phyloP scores from a whole-genome alignment of 2,797 vertebrate species.

The Rhabdophis nuchalis region DNA sequence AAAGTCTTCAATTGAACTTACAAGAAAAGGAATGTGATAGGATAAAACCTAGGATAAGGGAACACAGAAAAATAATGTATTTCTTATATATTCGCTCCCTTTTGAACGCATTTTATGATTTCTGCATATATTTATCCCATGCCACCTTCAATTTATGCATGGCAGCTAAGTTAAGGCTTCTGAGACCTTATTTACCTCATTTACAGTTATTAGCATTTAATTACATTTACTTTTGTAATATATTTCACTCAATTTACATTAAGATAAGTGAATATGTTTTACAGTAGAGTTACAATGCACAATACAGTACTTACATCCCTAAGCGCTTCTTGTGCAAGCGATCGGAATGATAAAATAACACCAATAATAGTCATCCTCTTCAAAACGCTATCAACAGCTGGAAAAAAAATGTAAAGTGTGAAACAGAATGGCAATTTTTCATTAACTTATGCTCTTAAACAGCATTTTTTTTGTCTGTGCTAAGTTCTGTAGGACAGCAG shows the following conservation, averaged over 20 bases:
- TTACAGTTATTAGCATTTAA: conserved; percentile 6
- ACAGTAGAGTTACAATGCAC: neutral
- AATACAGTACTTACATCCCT: conserved; percentile 84
- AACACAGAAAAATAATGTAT: conserved; percentile 5
- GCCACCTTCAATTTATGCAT: neutral
- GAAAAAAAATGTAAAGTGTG: conserved; percentile 22
- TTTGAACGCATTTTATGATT: neutral
- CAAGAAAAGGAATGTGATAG: conserved; percentile 98
- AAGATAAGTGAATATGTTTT: neutral
- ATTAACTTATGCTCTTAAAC: neutral
- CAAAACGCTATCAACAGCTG: conserved; percentile 95
- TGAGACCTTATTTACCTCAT: conserved; percentile 7
- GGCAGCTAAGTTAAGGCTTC: conserved; percentile 8
- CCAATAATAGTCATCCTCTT: conserved; percentile 99
- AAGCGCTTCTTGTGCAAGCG: conserved; percentile 93
- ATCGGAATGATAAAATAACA: conserved; percentile 96
- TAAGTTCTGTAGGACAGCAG: neutral
- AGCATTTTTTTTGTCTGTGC: neutral
- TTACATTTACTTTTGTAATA: neutral
- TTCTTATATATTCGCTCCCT: neutral
- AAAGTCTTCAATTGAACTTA: conserved; percentile 98
- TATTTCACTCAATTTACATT: neutral
- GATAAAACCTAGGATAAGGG: conserved; percentile 85
- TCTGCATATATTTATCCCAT: conserved; percentile 5
- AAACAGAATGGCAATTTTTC: neutral